Evolutionary conservation across 1,140 invertebrate species (phyloP), one percentile per base, ranked within the genome.

Genomic region (Camponotus vicinus): DNA sequence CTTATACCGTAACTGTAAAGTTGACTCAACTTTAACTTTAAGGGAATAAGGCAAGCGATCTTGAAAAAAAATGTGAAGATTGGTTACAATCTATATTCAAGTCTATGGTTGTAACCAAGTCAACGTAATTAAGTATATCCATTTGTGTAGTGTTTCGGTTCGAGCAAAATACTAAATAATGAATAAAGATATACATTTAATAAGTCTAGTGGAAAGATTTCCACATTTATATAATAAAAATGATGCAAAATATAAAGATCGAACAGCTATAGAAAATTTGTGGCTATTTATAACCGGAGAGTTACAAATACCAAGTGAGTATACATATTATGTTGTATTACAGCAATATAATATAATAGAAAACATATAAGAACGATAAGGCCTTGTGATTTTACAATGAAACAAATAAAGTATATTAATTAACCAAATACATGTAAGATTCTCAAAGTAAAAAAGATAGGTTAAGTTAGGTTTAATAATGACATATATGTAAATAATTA

Each of bases 11-110:
- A 57, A 57, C 6, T 55, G n/a, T 55, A 61, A 61, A 11, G 9
- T 61, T 37, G 3, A 61, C n/a, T 61, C 59, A 61, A 32, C 21
- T 61, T 61, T 61, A 55, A 66, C 64, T 66, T 66, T 40, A 2
- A 66, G 4, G 15, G 13, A 66, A 21, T 40, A 66, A 2, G 34
- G 34, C 34, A 66, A 66, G 37, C 34, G 34, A n/a, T 34, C 32
- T 37, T 37, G 37, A 37, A 37, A 37, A 0, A 37, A 5, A 37
- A 37, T 37, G 37, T 37, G 37, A 5, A 37, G 37, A 37, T 37
- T 37, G 37, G 37, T 37, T 37, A 37, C 37, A 37, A 37, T 37
- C 37, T 37, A 37, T 37, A 37, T 37, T 21, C 21, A 21, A 37
- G 5, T 37, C 37, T 37, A 37, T 37, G 37, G 37, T 37, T 37